A percentile compares a stretch with the other conserved stretches of the same genome.
Evolutionary conservation across 1,140 invertebrate genomes (phyloP).

Genomic region (Patella vulgata): DNA sequence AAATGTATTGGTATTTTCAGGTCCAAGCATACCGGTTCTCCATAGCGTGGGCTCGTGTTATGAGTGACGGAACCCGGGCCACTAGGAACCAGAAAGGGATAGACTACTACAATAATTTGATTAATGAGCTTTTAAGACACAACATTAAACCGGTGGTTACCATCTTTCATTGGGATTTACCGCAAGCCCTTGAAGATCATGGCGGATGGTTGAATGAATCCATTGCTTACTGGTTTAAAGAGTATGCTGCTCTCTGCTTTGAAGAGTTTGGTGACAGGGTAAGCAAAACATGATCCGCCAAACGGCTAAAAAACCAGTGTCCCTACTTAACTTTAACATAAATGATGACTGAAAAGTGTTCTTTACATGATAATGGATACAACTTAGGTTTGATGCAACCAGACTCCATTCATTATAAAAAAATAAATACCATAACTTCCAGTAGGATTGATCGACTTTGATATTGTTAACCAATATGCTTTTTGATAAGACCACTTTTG

Average conservation of each 20-base stretch:
- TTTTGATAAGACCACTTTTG: no score
- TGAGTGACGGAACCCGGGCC: conserved; percentile 46
- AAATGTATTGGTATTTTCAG: conserved; percentile 32
- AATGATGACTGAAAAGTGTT: no score
- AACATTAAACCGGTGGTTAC: conserved; percentile 68
- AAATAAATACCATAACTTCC: no score
- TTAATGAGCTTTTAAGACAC: conserved; percentile 33
- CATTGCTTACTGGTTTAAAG: conserved; percentile 69
- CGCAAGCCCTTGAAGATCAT: conserved; percentile 59
- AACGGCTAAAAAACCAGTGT: no score
- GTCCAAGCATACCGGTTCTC: conserved; percentile 58
- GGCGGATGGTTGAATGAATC: conserved; percentile 70
- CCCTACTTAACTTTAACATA: no score
- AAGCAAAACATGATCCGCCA: conserved; percentile 14
- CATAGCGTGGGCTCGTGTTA: conserved; percentile 55
- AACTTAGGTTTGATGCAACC: no score
- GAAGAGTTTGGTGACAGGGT: conserved; percentile 60
- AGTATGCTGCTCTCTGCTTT: conserved; percentile 66
- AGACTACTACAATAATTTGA: conserved; percentile 56
- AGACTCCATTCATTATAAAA: no score
- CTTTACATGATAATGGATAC: no score
- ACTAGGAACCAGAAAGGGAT: conserved; percentile 42
- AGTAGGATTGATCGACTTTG: no score
- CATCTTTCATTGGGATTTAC: conserved; percentile 69
- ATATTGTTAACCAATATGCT: no score